Evolutionary conservation across 2,797 vertebrate species (phyloP), one percentile per base, ranked within the genome.

Genomic region (Xenopus petersii): DNA sequence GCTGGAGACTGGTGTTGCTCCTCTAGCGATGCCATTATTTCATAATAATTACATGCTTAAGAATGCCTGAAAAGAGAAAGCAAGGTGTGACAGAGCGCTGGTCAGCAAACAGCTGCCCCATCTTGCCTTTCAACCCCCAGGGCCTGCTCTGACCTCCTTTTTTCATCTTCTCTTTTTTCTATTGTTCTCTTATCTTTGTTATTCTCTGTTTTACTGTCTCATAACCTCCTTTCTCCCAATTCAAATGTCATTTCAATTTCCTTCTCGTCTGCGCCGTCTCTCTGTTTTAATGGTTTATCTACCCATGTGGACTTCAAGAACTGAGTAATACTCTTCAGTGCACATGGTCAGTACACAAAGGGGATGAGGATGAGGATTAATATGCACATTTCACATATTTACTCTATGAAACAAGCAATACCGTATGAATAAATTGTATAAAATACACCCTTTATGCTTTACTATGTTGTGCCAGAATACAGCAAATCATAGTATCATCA

Each of bases 101-200:
- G 90, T 88, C 89, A 91, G 86, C 75, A 84, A 91, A 88, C 88
- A 93, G 88, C 91, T 92, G 87, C 83, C 88, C 84, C 83, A 73
- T 77, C 75, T 72, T 77, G 64, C 64, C 70, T 72, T 62, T 83
- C 80, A 85, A 85, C 86, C 88, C 91, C 88, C 83, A 81, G 87
- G 76, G 76, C 66, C 61, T 17, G 10, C 24, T 58, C 71, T 78
- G 76, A 78, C 76, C 76, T 78, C 75, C 66, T 78, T 78, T 78
- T 48, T 61, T 80, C 64, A 70, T 78, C 42, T 51, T 54, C n/a
- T 73, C 49, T 16, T 26, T 65, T 72, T 64, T 36, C 71, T 78
- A 72, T 78, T 73, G 61, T 78, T 78, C 26, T 15, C 24, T 55
- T 24, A 65, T 78, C 49, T 42, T n/a, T 62, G 65, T 67, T 67